Conservation (phyloP, 2,797 vertebrate species). For the Austrolebias charrua region DNA sequence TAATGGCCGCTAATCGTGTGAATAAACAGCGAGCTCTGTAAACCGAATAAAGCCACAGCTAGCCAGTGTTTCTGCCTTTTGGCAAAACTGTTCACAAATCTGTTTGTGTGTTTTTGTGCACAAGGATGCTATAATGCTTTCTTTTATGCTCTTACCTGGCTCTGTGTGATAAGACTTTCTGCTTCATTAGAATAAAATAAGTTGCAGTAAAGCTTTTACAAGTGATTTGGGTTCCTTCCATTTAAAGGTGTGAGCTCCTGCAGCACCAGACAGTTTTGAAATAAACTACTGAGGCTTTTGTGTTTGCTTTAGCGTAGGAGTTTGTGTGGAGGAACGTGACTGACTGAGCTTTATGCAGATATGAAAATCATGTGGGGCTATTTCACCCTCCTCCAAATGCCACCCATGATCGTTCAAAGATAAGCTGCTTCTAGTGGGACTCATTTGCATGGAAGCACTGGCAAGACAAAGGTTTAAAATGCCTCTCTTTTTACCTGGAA, state of each 20-base stretch:
- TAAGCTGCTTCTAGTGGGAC: constrained; percentile 53
- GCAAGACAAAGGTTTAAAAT: constrained; percentile 57
- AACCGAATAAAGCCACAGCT: constrained; percentile 27
- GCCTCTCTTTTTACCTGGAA: constrained; percentile 30
- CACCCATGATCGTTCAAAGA: constrained; percentile 65
- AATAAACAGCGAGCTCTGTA: constrained; percentile 36
- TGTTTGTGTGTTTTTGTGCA: constrained; percentile 12
- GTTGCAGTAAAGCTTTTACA: constrained; percentile 36
- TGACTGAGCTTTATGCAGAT: constrained; percentile 59
- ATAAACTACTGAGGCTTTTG: constrained; percentile 59
- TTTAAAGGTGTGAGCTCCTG: constrained; percentile 46
- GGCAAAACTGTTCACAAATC: constrained; percentile 43
- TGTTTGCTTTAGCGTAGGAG: constrained; percentile 47
- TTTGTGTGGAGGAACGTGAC: constrained; percentile 39
- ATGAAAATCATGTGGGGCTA: constrained; percentile 60
- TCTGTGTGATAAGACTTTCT: constrained; percentile 42
- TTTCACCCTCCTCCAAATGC: constrained; percentile 64
- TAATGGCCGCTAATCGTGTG: constrained; percentile 44
- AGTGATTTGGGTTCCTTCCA: constrained; percentile 46
- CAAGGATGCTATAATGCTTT: constrained; percentile 41
- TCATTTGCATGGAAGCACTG: constrained; percentile 65
- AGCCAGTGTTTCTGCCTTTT: constrained; percentile 20
- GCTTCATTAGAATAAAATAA: constrained; percentile 48
- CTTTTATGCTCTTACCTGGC: constrained; percentile 38
- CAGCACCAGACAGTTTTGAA: constrained; percentile 51